Evolutionary conservation across 2,113 vertebrate genomes (phyloP).

Genomic region (Nansenia antarctica): DNA sequence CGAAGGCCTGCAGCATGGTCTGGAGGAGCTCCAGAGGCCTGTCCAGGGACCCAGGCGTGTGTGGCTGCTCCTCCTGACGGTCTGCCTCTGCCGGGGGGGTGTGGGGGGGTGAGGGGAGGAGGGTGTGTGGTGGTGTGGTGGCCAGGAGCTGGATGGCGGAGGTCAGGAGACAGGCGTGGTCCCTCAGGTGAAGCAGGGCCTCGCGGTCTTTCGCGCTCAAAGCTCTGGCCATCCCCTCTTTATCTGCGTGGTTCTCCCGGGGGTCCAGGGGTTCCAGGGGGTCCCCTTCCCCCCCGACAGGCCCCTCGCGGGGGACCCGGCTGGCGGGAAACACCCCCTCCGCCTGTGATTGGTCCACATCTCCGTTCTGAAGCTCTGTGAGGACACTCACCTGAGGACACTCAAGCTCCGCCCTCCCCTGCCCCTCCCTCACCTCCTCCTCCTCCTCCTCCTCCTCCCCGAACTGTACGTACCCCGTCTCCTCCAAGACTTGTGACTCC

Average conservation of each 20-base stretch:
- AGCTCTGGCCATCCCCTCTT: conserved; percentile 40
- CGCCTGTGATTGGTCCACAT: conserved; percentile 73
- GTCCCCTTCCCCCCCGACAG: conserved; percentile 64
- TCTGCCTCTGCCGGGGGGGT: conserved; percentile 58
- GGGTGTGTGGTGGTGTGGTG: conserved; percentile 61
- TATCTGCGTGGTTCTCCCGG: conserved; percentile 52
- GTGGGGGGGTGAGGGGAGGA: conserved; percentile 11
- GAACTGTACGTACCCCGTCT: conserved; percentile 70
- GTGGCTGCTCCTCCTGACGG: conserved; percentile 57
- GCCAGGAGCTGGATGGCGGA: conserved; percentile 87
- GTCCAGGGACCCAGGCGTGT: conserved; percentile 78
- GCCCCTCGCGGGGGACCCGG: conserved; percentile 69
- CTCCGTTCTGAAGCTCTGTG: conserved; percentile 78
- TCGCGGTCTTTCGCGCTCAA: conserved; percentile 78
- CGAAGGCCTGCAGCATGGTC: conserved; percentile 82
- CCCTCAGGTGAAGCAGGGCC: conserved; percentile 79
- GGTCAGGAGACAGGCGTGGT: conserved; percentile 84
- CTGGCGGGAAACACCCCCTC: conserved; percentile 42
- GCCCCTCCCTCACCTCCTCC: conserved; percentile 69
- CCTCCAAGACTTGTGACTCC: conserved; percentile 19
- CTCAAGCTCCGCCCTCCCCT: conserved; percentile 57
- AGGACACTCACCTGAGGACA: conserved; percentile 72
- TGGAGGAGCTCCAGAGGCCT: conserved; percentile 84
- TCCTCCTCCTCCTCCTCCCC: conserved; percentile 75
- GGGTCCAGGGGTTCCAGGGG: conserved; percentile 54